These are phyloP conservation scores for zebrafish (Danio rerio) DNA, from an alignment of 2,113 vertebrate genomes.

Conservation along the genomic window GRCz12tu NC_133185.1:4080501-4081000, in stretches of 20 bases:
- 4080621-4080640: too few species aligned
- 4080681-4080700: too few species aligned
- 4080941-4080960: conserved; percentile 46
- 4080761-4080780: conserved; percentile 15
- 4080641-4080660: too few species aligned
- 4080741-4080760: not conserved
- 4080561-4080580: too few species aligned
- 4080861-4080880: conserved; percentile 43
- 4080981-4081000: not conserved
- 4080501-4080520: too few species aligned
- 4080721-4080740: not conserved
- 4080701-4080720: not conserved
- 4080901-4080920: conserved; percentile 47
- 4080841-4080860: conserved; percentile 48
- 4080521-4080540: too few species aligned
- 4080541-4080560: too few species aligned
- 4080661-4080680: too few species aligned
- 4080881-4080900: conserved; percentile 49
- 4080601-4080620: too few species aligned
- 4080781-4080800: not conserved
- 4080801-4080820: not conserved
- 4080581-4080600: too few species aligned
- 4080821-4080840: conserved; percentile 34
- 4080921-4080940: conserved; percentile 48
- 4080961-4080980: conserved; percentile 18